Evolutionary conservation across 2,888 invertebrate genomes (phyloP).

Genomic region (Drosophila falleni): DNA sequence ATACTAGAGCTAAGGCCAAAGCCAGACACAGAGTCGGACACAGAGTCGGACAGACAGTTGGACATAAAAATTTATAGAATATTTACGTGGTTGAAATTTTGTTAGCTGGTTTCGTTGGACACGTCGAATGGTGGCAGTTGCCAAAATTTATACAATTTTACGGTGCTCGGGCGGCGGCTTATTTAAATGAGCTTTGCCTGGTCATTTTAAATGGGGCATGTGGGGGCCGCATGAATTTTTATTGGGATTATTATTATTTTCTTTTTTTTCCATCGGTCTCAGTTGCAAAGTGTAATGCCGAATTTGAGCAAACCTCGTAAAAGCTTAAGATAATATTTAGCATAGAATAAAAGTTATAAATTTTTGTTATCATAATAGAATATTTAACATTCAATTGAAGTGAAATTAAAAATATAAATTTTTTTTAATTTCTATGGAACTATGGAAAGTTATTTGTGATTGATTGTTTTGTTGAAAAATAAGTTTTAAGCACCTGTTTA

Average conservation of each 20-base stretch:
- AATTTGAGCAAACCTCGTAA: not conserved
- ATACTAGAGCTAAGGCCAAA: constrained; percentile 14
- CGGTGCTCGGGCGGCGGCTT: constrained; percentile 29
- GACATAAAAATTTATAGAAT: constrained; percentile 77
- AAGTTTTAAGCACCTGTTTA: no score
- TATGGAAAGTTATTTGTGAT: no score
- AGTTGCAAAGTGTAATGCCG: not conserved
- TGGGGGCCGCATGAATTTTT: constrained; percentile 8
- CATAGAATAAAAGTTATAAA: no score
- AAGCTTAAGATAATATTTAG: not conserved
- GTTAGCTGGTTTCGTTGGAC: constrained; percentile 39
- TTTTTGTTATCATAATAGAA: not conserved
- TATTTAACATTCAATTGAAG: not conserved
- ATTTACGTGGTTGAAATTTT: constrained; percentile 74
- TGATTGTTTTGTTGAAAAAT: no score
- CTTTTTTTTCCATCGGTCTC: not conserved
- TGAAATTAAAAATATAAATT: no score
- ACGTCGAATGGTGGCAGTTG: constrained; percentile 48
- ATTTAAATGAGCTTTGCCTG: constrained; percentile 54
- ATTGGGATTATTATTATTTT: not conserved
- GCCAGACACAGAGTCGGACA: constrained; percentile 19
- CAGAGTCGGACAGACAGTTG: constrained; percentile 16
- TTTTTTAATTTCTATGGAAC: no score
- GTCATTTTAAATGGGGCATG: constrained; percentile 22
- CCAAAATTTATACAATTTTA: constrained; percentile 65